phyloP scores from a whole-genome alignment of 2,113 vertebrate species.

The Hypanus sabinus region DNA sequence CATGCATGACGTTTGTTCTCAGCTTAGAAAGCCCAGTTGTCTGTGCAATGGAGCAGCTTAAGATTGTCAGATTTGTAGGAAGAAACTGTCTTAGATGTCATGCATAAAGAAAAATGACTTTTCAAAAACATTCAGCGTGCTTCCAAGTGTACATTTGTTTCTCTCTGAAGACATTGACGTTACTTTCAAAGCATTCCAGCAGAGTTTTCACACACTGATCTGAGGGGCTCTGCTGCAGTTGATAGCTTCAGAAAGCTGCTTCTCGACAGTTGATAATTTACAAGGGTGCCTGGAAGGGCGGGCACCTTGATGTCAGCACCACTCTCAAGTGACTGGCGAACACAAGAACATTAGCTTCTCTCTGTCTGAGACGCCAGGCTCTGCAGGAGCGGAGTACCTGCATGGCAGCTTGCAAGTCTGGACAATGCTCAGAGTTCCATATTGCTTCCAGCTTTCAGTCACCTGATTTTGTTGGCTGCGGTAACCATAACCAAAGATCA shows the following conservation, averaged over 20 bases:
- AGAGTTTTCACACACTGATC: not conserved
- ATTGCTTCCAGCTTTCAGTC: no score
- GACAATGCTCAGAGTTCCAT: not conserved
- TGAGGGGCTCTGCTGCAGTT: not conserved
- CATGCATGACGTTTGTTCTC: not conserved
- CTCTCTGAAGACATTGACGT: not conserved
- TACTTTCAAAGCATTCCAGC: not conserved
- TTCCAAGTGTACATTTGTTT: not conserved
- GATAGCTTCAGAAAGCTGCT: not conserved
- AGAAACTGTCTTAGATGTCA: not conserved
- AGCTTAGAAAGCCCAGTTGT: not conserved
- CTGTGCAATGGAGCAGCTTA: not conserved
- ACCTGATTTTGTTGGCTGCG: no score
- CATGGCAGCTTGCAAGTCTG: not conserved
- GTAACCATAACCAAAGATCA: no score
- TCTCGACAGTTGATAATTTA: not conserved
- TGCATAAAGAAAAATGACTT: not conserved
- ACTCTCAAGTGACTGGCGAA: not conserved
- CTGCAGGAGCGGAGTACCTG: not conserved
- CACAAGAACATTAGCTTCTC: not conserved
- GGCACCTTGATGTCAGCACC: not conserved
- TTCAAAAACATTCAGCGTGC: not conserved
- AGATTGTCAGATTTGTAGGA: not conserved
- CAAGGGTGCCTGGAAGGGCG: not conserved
- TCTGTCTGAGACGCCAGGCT: not conserved